Conservation (phyloP, 2,113 vertebrate species). For the Pteronura brasiliensis region DNA sequence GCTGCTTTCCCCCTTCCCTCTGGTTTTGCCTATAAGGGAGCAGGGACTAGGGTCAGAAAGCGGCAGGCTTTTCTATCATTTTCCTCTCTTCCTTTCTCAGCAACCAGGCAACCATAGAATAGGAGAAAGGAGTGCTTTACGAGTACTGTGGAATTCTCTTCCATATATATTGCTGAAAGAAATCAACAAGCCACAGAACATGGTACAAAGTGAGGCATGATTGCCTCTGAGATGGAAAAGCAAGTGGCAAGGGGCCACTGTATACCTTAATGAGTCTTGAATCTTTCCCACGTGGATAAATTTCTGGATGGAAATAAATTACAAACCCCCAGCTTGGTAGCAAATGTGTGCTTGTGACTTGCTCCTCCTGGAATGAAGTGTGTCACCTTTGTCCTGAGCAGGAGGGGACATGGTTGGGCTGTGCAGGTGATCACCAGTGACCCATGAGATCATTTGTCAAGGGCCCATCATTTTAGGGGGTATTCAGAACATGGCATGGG, state of each 20-base stretch:
- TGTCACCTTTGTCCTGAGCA: neutral
- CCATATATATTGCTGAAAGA: neutral
- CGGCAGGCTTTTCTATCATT: neutral
- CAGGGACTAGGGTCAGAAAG: neutral
- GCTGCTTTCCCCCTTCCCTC: neutral
- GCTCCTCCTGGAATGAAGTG: neutral
- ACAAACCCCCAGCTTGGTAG: neutral
- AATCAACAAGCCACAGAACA: neutral
- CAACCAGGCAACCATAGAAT: neutral
- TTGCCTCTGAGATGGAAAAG: neutral
- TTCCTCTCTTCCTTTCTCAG: neutral
- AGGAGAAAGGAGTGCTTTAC: neutral
- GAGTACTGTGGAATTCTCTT: neutral
- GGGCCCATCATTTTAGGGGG: neutral
- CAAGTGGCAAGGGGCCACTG: neutral
- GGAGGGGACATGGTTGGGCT: neutral
- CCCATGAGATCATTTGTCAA: neutral
- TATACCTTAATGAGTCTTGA: neutral
- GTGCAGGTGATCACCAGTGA: neutral
- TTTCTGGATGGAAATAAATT: neutral
- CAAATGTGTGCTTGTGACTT: neutral
- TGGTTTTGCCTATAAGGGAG: neutral
- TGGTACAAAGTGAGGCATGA: neutral
- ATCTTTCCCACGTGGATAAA: neutral
- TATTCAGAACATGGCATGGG: neutral